These are phyloP conservation scores for Pangasianodon hypophthalmus DNA, from an alignment of 2,113 vertebrate genomes.

Conservation along the genomic window DNA sequence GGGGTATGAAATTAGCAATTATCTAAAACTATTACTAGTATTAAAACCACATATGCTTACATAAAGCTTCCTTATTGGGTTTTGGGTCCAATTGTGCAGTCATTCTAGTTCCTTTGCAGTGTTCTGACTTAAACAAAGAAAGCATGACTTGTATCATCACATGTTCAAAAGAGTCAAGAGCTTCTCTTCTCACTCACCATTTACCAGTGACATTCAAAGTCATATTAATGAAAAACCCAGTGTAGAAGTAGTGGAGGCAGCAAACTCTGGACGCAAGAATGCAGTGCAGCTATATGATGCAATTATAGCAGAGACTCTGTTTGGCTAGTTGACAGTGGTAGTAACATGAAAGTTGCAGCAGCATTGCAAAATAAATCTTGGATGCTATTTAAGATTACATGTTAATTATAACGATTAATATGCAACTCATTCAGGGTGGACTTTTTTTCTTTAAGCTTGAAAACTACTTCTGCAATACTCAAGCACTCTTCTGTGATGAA, in stretches of 20 bases:
- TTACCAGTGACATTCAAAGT: background rate
- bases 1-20: background rate
- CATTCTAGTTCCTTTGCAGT: background rate
- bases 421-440: background rate
- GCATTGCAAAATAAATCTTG: background rate
- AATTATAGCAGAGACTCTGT: background rate
- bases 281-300: background rate
- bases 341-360: background rate
- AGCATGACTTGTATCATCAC: background rate
- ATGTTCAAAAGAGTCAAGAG: background rate
- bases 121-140: constrained; percentile 9
- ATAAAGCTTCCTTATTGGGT: background rate
- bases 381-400: background rate
- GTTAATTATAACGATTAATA: background rate
- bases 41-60: background rate
- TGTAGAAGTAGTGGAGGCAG: background rate
- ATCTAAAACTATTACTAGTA: background rate
- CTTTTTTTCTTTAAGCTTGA: background rate
- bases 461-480: background rate
- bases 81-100: background rate
- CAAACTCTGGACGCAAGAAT: background rate
- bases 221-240: background rate
- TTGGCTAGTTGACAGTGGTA: background rate
- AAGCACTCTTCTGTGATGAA: background rate
- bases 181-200: background rate